Base-by-base conservation (phyloP, 2,113 vertebrate species). In the Myiopsitta monachus region DNA sequence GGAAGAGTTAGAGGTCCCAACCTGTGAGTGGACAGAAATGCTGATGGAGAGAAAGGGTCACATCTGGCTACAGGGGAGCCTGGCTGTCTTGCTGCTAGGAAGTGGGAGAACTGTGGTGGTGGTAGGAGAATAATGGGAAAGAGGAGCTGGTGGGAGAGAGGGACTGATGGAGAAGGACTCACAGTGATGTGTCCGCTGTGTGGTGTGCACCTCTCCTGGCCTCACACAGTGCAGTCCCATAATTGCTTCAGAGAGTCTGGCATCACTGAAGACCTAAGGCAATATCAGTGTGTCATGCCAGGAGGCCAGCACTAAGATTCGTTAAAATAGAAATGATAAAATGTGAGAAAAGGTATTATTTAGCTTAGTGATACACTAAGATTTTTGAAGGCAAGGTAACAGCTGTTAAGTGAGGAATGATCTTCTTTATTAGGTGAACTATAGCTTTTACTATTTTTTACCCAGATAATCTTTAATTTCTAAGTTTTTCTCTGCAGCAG, bases 261-360 rank as follows among this genome's bases (percentile, higher is more conserved):
- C 23, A 14, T 46, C 57, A 6, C 70, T 73, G 62, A 57, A 68
- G 62, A 18, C 1, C 1, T n/a, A 28, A 54, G 18, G n/a, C 33
- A 77, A 52, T 43, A 69, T 43, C 67, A 80, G 39, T 52, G 66
- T 3, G 1, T 18, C 0, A 0, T 57, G 73, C 36, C 54, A 74
- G 24, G 39, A 76, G 61, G 31, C 16, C 62, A 85, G 0, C 0
- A 2, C 39, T 61, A 11, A 36, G n/a, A 62, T 9, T 17, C 6
- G 15, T 66, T 83, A 57, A 87, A 92, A 78, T 0, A 69, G 22
- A 83, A 77, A 36, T 0, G 3, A 7, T 47, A 73, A 85, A 72
- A 90, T 54, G 31, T 2, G 3, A 62, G 52, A 64, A 57, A 73
- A 51, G 5, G 38, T 62, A 6, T 49, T 83, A 21, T 18, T 47